Conservation (phyloP, 2,797 vertebrate genomes). For the Coendou prehensilis region DNA sequence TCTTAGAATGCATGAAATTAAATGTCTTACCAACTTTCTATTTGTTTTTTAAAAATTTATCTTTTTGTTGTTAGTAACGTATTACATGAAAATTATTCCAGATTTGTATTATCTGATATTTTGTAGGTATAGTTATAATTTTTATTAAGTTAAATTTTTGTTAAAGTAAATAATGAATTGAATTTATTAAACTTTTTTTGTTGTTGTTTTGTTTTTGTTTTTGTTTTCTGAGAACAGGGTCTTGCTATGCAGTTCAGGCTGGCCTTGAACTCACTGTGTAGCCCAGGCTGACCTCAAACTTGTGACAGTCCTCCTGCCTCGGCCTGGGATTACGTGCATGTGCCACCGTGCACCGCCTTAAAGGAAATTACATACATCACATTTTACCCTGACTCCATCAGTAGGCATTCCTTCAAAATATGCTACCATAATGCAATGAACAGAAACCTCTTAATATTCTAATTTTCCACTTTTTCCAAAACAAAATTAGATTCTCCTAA, state of each 20-base stretch:
- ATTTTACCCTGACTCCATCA: background rate
- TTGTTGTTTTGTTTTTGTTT: background rate
- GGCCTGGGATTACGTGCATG: background rate
- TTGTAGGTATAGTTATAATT: background rate
- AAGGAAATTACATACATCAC: background rate
- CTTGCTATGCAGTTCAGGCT: background rate
- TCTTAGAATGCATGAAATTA: conserved; percentile 10
- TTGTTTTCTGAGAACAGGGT: background rate
- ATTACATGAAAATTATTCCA: conserved; percentile 17
- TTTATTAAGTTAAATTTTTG: background rate
- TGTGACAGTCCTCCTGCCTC: background rate
- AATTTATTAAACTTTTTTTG: background rate
- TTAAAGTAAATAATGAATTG: background rate
- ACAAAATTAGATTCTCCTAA: background rate
- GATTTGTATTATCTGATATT: background rate
- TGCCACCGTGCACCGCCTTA: background rate
- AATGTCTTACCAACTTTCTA: conserved; percentile 11
- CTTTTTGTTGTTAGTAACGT: background rate
- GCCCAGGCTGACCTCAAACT: background rate
- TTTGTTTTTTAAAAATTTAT: background rate
- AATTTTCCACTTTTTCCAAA: background rate
- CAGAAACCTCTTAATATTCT: background rate
- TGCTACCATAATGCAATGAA: background rate
- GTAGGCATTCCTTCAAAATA: background rate
- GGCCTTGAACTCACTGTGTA: background rate